Conservation (phyloP, 2,113 vertebrate species). For the Hemiscyllium ocellatum region DNA sequence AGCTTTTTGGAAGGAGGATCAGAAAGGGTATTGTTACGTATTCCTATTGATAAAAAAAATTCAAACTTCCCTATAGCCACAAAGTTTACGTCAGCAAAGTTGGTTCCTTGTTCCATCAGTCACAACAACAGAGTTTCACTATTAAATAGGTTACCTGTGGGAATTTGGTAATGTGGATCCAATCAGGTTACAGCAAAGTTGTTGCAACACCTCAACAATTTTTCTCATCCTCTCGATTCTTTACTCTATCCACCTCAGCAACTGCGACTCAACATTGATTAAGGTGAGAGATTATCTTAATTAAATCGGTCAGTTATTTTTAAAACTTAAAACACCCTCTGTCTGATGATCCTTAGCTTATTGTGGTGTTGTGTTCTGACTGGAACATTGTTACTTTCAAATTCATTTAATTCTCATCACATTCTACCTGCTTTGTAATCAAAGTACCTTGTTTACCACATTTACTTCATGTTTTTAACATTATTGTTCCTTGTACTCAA, state of each 20-base stretch:
- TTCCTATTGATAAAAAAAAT: too few species aligned
- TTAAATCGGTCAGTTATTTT: background rate
- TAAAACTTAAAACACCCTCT: background rate
- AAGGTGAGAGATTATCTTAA: background rate
- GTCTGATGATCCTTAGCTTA: background rate
- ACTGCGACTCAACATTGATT: background rate
- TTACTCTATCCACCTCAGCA: too few species aligned
- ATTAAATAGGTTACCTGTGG: too few species aligned
- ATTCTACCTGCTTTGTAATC: background rate
- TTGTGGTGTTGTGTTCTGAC: background rate
- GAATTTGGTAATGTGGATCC: background rate
- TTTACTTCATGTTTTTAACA: background rate
- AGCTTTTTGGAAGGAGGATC: too few species aligned
- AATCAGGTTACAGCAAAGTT: background rate
- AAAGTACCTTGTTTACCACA: background rate
- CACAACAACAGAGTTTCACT: too few species aligned
- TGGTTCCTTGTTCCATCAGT: too few species aligned
- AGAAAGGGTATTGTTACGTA: too few species aligned
- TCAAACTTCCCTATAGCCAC: too few species aligned
- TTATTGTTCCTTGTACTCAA: too few species aligned
- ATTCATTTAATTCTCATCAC: too few species aligned
- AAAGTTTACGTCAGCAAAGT: too few species aligned
- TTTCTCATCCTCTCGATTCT: background rate
- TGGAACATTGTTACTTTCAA: background rate
- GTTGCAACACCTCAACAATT: background rate